Evolutionary conservation across 37 sponge, comb jelly and placozoan genomes (phyloP).

Genomic region (Lycopodina hypogea): DNA sequence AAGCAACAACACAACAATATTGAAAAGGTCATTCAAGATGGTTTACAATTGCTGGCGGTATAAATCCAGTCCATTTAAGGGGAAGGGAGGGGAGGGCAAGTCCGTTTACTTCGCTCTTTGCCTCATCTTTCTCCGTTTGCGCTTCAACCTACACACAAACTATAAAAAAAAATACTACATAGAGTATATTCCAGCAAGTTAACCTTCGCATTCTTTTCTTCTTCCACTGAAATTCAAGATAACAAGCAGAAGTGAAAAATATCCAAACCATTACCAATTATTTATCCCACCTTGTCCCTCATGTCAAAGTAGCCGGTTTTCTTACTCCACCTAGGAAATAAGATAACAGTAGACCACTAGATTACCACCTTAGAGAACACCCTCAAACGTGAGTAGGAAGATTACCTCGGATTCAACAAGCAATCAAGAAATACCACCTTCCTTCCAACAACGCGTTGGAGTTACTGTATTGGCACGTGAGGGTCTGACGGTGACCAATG

Average conservation of each 20-base stretch:
- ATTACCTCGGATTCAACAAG: too few species aligned
- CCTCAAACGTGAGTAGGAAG: too few species aligned
- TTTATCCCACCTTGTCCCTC: constrained; percentile 54
- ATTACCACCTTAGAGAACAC: too few species aligned
- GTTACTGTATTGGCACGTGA: too few species aligned
- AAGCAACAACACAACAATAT: too few species aligned
- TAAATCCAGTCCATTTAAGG: too few species aligned
- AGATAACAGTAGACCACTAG: too few species aligned
- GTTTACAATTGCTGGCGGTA: too few species aligned
- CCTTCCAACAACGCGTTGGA: too few species aligned
- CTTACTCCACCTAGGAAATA: background rate
- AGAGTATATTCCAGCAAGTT: background rate
- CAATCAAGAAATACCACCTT: too few species aligned
- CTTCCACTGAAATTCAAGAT: constrained; percentile 63
- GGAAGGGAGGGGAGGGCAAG: background rate
- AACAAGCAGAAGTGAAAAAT: background rate
- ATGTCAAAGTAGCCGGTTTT: constrained; percentile 4
- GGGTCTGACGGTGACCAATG: background rate
- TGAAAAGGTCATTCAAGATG: too few species aligned
- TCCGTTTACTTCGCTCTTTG: constrained; percentile 73
- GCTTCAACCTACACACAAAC: constrained; percentile 56
- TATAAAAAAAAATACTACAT: background rate
- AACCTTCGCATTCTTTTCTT: constrained; percentile 88
- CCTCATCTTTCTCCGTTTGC: constrained; percentile 93
- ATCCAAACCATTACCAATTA: background rate